Percentiles rank a stretch among this genome's conserved stretches.
Evolutionary conservation across 1,140 invertebrate genomes (phyloP).

Genomic region (Apocrypta bakeri): DNA sequence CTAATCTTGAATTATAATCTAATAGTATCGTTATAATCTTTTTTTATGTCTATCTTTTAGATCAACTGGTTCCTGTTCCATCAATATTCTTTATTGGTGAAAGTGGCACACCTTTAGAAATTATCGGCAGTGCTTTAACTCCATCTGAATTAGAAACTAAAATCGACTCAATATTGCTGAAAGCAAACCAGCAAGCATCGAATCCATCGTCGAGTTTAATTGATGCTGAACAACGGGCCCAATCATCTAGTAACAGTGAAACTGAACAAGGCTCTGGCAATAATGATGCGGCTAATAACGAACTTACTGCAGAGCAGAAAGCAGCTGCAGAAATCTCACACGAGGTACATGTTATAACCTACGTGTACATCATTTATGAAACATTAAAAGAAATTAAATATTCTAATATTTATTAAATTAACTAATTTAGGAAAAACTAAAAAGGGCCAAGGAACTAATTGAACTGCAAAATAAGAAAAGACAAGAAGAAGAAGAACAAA

Average conservation of each 20-base stretch:
- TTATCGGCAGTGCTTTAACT: conserved; percentile 79
- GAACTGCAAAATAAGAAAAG: conserved; percentile 76
- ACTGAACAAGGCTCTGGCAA: neutral
- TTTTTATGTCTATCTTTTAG: conserved; percentile 67
- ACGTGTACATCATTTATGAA: no score
- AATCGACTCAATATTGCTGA: conserved; percentile 74
- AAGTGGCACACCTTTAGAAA: conserved; percentile 84
- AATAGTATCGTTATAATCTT: neutral
- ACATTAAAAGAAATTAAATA: conserved; percentile 26
- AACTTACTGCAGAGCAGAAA: neutral
- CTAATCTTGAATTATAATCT: neutral
- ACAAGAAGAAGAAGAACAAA: conserved; percentile 79
- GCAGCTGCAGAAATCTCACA: conserved; percentile 15
- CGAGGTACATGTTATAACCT: conserved; percentile 26
- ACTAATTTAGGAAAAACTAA: conserved; percentile 66
- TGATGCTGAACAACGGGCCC: conserved; percentile 59
- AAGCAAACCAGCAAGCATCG: conserved; percentile 25
- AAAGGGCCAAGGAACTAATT: conserved; percentile 75
- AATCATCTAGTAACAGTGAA: conserved; percentile 39
- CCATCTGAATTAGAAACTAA: conserved; percentile 72
- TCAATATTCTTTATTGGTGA: conserved; percentile 90
- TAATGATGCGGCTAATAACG: conserved; percentile 1
- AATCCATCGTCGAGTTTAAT: conserved; percentile 61
- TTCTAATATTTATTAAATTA: neutral
- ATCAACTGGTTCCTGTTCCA: conserved; percentile 87